These are phyloP conservation scores for Protobothrops flavoviridis DNA, from an alignment of 2,113 vertebrate genomes.

Conservation along the genomic window DNA sequence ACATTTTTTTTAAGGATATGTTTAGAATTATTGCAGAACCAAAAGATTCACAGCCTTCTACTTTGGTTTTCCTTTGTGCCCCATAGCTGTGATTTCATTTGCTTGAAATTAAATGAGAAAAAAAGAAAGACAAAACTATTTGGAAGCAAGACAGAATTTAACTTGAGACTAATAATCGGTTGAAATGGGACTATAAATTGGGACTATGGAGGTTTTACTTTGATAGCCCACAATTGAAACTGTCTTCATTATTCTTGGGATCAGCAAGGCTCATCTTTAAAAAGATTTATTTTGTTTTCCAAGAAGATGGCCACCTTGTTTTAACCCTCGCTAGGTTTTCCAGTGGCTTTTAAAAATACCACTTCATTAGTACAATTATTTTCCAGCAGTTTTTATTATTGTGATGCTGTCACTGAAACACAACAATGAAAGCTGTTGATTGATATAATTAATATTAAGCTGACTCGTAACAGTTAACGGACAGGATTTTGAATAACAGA, in stretches of 20 bases:
- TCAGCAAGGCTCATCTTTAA: constrained; percentile 17
- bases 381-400: neutral
- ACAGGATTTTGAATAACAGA: neutral
- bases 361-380: neutral
- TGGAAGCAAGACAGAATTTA: constrained; percentile 14
- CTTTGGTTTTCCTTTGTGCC: neutral
- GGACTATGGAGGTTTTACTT: constrained; percentile 26
- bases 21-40: constrained; percentile 5
- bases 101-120: constrained; percentile 17
- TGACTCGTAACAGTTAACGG: neutral
- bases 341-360: constrained; percentile 8
- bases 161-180: neutral
- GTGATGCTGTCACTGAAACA: neutral
- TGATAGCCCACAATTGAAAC: constrained; percentile 3
- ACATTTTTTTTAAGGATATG: constrained; percentile 1
- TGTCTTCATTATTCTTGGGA: neutral
- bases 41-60: constrained; percentile 5
- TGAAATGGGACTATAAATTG: constrained; percentile 26
- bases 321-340: neutral
- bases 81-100: neutral
- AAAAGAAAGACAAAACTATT: constrained; percentile 6
- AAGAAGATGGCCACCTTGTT: neutral
- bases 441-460: neutral
- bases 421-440: neutral
- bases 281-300: constrained; percentile 11